Evolutionary conservation across 2,888 invertebrate genomes (phyloP).

Genomic region (Vandiemenella viatica): DNA sequence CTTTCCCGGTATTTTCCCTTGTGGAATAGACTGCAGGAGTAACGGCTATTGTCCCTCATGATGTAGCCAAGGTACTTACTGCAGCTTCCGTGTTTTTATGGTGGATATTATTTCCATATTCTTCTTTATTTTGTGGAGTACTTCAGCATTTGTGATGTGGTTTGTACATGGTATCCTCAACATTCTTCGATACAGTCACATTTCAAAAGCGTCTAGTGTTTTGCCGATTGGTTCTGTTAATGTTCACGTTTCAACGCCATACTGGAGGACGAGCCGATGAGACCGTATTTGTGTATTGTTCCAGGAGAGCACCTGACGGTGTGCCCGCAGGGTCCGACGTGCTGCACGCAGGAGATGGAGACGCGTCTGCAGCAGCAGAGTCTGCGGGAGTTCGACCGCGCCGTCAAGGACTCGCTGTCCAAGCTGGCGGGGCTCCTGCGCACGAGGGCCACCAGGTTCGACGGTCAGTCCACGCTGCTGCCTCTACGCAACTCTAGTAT

Average conservation of each 20-base stretch:
- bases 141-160: not conserved
- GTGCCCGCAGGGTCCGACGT: conserved; percentile 36
- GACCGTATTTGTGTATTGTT: not conserved
- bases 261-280: not conserved
- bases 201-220: not conserved
- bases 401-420: conserved; percentile 57
- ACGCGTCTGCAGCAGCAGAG: conserved; percentile 52
- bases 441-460: conserved; percentile 66
- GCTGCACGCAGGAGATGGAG: conserved; percentile 54
- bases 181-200: not conserved
- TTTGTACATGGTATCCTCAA: not conserved
- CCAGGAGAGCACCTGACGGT: conserved; percentile 12
- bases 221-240: too few species aligned
- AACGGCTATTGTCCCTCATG: too few species aligned
- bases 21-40: too few species aligned
- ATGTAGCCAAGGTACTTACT: too few species aligned
- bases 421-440: conserved; percentile 60
- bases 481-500: not conserved
- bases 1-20: too few species aligned
- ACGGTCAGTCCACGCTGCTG: conserved; percentile 48
- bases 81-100: too few species aligned
- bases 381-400: conserved; percentile 56
- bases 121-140: not conserved
- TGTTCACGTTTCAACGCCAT: too few species aligned
- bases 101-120: not conserved